These are phyloP conservation scores for Ancistrus triradiatus DNA, from an alignment of 2,113 vertebrate species.

Conservation along the genomic window DNA sequence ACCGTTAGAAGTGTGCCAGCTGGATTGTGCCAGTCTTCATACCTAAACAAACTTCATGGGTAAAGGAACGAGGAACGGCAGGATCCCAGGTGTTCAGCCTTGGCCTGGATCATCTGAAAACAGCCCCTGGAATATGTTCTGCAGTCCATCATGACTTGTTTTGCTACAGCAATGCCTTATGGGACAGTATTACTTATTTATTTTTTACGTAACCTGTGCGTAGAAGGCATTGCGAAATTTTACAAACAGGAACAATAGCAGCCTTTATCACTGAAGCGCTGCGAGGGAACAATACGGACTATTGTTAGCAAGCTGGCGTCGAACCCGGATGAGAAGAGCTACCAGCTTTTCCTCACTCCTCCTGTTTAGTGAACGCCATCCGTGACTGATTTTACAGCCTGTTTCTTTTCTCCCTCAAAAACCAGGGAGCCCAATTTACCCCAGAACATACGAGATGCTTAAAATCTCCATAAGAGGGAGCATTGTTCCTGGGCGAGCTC, in stretches of 20 bases:
- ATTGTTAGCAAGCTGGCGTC: conserved; percentile 1
- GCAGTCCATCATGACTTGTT: background rate
- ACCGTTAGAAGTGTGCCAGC: too few species aligned
- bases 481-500: conserved; percentile 39
- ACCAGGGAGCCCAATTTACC: background rate
- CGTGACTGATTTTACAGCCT: conserved; percentile 16
- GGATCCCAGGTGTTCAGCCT: too few species aligned
- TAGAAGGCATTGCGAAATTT: too few species aligned
- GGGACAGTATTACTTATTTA: too few species aligned
- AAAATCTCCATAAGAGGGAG: conserved; percentile 6
- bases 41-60: too few species aligned
- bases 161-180: too few species aligned
- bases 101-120: too few species aligned
- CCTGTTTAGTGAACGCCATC: background rate
- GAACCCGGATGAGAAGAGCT: background rate
- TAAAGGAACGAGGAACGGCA: too few species aligned
- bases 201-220: too few species aligned
- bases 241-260: background rate
- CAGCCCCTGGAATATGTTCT: background rate
- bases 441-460: background rate
- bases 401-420: too few species aligned
- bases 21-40: too few species aligned
- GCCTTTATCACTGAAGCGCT: background rate
- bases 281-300: background rate
- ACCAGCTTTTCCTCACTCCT: conserved; percentile 15